Evolutionary conservation across 2,797 vertebrate genomes (phyloP), one percentile per base, ranked within the genome.

Genomic region (Sternotherus odoratus): DNA sequence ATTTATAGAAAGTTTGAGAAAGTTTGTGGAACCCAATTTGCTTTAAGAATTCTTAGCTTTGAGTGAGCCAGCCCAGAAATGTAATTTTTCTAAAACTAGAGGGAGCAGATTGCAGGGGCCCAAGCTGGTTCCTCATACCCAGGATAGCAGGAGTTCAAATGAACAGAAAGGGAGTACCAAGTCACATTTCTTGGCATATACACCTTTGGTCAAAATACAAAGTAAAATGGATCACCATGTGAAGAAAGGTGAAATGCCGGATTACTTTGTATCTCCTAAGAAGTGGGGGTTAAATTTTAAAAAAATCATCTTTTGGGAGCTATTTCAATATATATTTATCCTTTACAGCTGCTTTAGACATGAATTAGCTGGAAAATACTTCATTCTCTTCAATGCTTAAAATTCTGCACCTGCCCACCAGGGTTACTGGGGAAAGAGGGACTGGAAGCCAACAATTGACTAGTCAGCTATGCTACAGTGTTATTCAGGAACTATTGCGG

Each of bases 1-100:
- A 93, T 93, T 95, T 91, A 75, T 85, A 91, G 85, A 92, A 85
- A 5, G 81, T 78, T 49, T 13, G 15, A 92, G 56, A 0, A 13
- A 93, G 23, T 75, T 93, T 66, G 7, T 78, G 13, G 26, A 90
- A 50, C n/a, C 48, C 82, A 87, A 79, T 49, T 28, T 94, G 39
- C 12, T 85, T 53, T 39, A 0, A 46, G 19, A 54, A 60, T 36
- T 74, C 69, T 69, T 12, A 57, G 23, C 43, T 85, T 49, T 26
- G n/a, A 49, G 15, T 12, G 82, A 69, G 57, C 57, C 49, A 46
- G n/a, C 11, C 21, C 3, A 69, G 1, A 2, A 26, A 9, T 78
- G 10, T 30, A 5, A 15, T 77, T 85, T 77, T 26, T 57, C 39
- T 86, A 8, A 8, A 69, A n/a, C 9, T 36, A 23, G n/a, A 60